Evolutionary conservation across 2,797 vertebrate species (phyloP).

Genomic region (Pseudopleuronectes americanus): DNA sequence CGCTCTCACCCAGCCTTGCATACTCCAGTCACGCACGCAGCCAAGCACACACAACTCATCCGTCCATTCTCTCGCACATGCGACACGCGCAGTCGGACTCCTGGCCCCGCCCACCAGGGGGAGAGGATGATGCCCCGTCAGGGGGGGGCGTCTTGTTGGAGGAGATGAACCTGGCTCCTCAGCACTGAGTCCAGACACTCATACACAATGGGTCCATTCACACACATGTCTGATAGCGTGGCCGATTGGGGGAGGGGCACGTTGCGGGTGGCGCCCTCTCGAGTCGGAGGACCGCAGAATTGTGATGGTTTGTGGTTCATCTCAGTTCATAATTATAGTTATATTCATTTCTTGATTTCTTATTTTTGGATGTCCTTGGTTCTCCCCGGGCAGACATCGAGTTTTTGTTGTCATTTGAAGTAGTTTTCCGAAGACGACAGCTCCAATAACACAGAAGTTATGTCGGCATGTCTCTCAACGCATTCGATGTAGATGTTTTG

Average conservation of each 20-base stretch:
- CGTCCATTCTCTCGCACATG: constrained; percentile 85
- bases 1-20: constrained; percentile 90
- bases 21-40: constrained; percentile 81
- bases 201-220: constrained; percentile 94
- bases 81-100: constrained; percentile 86
- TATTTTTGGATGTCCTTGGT: constrained; percentile 82
- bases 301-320: constrained; percentile 87
- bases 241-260: constrained; percentile 84
- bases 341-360: constrained; percentile 78
- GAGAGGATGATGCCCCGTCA: constrained; percentile 78
- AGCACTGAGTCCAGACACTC: constrained; percentile 93
- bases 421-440: constrained; percentile 87
- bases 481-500: constrained; percentile 93
- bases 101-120: constrained; percentile 86
- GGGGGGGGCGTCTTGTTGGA: constrained; percentile 77
- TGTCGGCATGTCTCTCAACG: constrained; percentile 94
- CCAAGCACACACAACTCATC: constrained; percentile 88
- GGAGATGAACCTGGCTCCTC: constrained; percentile 91
- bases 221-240: constrained; percentile 91
- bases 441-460: constrained; percentile 91
- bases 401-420: constrained; percentile 78
- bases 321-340: constrained; percentile 75
- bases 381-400: constrained; percentile 78
- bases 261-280: constrained; percentile 74
- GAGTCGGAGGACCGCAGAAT: constrained; percentile 89